Conservation (phyloP, 2,797 vertebrate genomes). For the Gymnopithys bicolor region DNA sequence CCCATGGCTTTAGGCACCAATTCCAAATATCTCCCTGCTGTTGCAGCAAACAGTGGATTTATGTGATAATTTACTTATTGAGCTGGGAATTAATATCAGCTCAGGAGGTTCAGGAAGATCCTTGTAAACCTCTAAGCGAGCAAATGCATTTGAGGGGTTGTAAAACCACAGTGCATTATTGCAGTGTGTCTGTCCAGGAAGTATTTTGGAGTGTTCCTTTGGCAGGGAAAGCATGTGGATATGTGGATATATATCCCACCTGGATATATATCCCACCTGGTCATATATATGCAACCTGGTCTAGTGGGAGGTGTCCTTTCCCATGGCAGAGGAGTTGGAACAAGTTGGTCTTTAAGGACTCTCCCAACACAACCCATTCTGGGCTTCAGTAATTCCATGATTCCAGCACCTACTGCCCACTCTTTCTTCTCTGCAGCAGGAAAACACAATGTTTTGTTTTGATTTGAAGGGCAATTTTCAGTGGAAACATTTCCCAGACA, state of each 20-base stretch:
- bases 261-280: not conserved
- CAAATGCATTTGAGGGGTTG: not conserved
- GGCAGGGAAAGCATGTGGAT: not conserved
- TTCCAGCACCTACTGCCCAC: not conserved
- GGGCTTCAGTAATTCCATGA: not conserved
- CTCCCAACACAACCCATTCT: not conserved
- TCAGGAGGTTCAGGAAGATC: not conserved
- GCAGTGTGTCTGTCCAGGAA: not conserved
- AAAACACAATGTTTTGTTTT: rapidly evolving
- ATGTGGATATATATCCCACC: rapidly evolving
- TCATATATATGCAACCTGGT: not conserved
- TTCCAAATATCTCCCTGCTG: not conserved
- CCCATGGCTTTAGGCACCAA: not conserved
- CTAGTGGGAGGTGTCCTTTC: not conserved
- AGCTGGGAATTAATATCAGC: not conserved
- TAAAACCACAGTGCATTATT: rapidly evolving
- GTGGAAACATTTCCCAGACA: not conserved
- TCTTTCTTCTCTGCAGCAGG: not conserved
- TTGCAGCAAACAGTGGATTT: not conserved
- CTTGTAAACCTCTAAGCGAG: not conserved
- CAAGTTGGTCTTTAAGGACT: rapidly evolving
- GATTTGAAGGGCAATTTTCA: not conserved
- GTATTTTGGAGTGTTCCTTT: not conserved
- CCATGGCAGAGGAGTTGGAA: not conserved
- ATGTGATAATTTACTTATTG: not conserved